Conservation (phyloP, 2,888 invertebrate genomes). For the Drosophila koepferae region DNA sequence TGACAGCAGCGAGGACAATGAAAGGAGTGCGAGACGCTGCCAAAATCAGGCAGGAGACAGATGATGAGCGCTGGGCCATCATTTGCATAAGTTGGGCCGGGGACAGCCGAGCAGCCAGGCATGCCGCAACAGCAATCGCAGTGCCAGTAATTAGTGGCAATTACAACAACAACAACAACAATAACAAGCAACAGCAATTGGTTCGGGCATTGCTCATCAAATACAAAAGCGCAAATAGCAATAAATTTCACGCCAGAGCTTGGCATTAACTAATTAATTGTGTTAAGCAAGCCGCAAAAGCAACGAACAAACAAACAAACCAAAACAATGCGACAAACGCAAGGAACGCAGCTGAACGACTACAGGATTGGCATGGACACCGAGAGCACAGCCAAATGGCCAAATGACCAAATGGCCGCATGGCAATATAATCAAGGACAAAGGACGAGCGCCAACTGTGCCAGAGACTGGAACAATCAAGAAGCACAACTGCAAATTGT, state of each 20-base stretch:
- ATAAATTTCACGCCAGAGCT: conserved; percentile 77
- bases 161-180: conserved; percentile 55
- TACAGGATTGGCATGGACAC: conserved; percentile 15
- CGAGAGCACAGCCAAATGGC: conserved; percentile 1
- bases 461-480: background rate
- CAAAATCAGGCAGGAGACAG: conserved; percentile 42
- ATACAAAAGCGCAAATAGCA: conserved; percentile 68
- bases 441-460: conserved; percentile 10
- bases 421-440: conserved; percentile 28
- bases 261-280: conserved; percentile 79
- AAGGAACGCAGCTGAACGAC: conserved; percentile 21
- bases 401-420: background rate
- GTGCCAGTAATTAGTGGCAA: conserved; percentile 69
- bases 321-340: conserved; percentile 26
- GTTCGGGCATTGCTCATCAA: conserved; percentile 61
- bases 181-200: conserved; percentile 13
- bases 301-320: conserved; percentile 48
- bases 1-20: conserved; percentile 6
- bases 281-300: conserved; percentile 70
- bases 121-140: conserved; percentile 55
- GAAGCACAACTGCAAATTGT: conserved; percentile 43
- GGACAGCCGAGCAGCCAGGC: conserved; percentile 4
- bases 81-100: conserved; percentile 66
- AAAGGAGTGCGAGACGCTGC: conserved; percentile 42
- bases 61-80: conserved; percentile 45